Conservation (phyloP, 2,113 vertebrate genomes). For the Urocolius indicus region DNA sequence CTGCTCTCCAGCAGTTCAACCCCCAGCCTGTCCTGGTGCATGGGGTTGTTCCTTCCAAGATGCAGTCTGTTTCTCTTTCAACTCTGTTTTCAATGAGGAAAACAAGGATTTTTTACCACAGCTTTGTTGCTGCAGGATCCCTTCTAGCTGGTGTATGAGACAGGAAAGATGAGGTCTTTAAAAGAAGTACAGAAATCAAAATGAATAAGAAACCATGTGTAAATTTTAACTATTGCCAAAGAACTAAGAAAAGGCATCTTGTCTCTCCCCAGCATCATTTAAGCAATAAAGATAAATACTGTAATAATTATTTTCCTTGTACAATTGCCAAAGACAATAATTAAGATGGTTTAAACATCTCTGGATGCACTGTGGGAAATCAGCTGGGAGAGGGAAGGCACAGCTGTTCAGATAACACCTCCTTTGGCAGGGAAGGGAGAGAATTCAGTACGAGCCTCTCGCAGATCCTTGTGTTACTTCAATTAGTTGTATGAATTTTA, state of each 20-base stretch:
- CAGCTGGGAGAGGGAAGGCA: neutral
- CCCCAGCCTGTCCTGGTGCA: no score
- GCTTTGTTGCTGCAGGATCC: neutral
- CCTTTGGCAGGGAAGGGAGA: neutral
- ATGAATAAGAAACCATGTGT: neutral
- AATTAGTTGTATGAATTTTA: neutral
- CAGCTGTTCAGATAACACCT: slow-evolving; percentile 9
- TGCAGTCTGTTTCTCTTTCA: neutral
- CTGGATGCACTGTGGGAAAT: neutral
- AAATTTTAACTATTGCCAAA: slow-evolving; percentile 10
- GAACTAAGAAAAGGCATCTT: neutral
- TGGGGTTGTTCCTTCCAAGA: no score
- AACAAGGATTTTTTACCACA: neutral
- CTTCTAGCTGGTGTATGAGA: neutral
- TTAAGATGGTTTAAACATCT: neutral
- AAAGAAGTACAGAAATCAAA: neutral
- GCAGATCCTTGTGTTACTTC: neutral
- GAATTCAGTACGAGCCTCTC: neutral
- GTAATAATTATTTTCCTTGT: slow-evolving; percentile 39
- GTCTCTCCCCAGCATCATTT: neutral
- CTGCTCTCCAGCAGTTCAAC: no score
- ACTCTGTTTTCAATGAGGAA: neutral
- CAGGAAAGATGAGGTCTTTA: neutral
- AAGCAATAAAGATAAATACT: slow-evolving; percentile 18
- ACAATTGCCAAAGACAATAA: slow-evolving; percentile 19